These are phyloP conservation scores for Eupristina koningsbergeri DNA, from an alignment of 1,140 invertebrate genomes.

Conservation along the genomic window DNA sequence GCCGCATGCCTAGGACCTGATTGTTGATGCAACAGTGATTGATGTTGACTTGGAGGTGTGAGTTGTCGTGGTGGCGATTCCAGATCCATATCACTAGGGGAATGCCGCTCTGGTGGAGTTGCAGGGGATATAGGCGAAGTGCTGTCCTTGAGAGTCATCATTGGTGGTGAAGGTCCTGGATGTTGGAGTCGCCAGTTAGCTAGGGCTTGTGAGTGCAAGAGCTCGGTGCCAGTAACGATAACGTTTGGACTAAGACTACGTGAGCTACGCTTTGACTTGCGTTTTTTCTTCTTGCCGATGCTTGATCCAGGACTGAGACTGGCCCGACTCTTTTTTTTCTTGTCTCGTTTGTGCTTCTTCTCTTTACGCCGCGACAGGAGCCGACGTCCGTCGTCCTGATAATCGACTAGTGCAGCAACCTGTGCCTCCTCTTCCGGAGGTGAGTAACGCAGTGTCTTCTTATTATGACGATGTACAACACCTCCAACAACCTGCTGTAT, in stretches of 20 bases:
- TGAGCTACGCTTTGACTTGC: constrained; percentile 78
- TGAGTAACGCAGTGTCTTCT: constrained; percentile 26
- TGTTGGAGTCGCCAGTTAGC: constrained; percentile 40
- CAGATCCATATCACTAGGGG: constrained; percentile 67
- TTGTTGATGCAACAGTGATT: background rate
- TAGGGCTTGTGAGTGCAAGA: constrained; percentile 34
- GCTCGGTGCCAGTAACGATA: constrained; percentile 56
- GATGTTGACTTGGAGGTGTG: background rate
- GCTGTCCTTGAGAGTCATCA: constrained; percentile 66
- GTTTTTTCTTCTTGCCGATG: constrained; percentile 79
- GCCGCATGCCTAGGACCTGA: constrained; percentile 43
- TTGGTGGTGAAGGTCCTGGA: constrained; percentile 59
- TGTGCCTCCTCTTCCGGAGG: constrained; percentile 43
- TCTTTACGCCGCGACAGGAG: constrained; percentile 74
- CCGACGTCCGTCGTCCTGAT: constrained; percentile 52
- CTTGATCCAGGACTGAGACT: constrained; percentile 63
- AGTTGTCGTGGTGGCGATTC: constrained; percentile 64
- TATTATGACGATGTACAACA: constrained; percentile 47
- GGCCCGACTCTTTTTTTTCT: constrained; percentile 76
- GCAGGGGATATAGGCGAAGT: constrained; percentile 77
- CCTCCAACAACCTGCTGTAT: constrained; percentile 50
- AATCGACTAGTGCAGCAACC: background rate
- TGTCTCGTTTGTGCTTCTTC: constrained; percentile 79
- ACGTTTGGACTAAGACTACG: constrained; percentile 76
- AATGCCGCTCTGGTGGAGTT: constrained; percentile 70